A percentile compares a stretch with the other conserved stretches of the same genome.
Evolutionary conservation across 2,797 vertebrate genomes (phyloP).

Genomic region (Geotrypetes seraphini): DNA sequence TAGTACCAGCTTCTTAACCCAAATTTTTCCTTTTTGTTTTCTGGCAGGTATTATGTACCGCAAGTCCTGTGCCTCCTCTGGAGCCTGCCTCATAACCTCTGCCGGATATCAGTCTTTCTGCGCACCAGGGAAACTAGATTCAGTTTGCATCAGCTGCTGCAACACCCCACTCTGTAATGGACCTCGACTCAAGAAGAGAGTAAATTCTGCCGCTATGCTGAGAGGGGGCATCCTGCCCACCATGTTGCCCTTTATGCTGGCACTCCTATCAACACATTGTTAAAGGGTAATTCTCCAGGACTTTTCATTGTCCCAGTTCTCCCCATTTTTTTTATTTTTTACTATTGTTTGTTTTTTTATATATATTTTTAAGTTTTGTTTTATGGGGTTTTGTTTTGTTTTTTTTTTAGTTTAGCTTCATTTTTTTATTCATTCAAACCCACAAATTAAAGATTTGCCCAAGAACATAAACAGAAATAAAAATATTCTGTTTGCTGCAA

Average conservation of each 20-base stretch:
- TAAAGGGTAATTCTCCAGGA: constrained; percentile 34
- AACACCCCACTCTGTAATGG: constrained; percentile 93
- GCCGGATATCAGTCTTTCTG: constrained; percentile 97
- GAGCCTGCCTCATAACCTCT: constrained; percentile 89
- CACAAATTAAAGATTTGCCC: constrained; percentile 23
- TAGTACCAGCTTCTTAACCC: too few species aligned
- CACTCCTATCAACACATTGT: constrained; percentile 24
- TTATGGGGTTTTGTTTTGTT: constrained; percentile 16
- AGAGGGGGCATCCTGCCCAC: constrained; percentile 13
- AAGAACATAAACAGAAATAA: constrained; percentile 5
- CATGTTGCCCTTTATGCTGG: constrained; percentile 19
- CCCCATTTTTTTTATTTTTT: too few species aligned
- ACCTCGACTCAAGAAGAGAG: constrained; percentile 70
- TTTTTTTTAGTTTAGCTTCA: constrained; percentile 14
- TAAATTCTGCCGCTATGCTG: constrained; percentile 26
- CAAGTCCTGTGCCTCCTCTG: constrained; percentile 88
- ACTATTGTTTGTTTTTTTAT: constrained; percentile 2
- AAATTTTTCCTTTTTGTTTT: too few species aligned
- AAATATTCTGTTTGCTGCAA: constrained; percentile 23
- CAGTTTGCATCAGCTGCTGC: constrained; percentile 95
- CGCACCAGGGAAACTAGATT: constrained; percentile 83
- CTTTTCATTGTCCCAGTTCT: constrained; percentile 3
- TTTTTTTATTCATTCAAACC: constrained; percentile 36
- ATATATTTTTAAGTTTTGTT: constrained; percentile 1
- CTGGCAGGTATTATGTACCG: constrained; percentile 83